Percentiles rank a stretch among this genome's conserved stretches.
Evolutionary conservation across 2,113 vertebrate species (phyloP).

Genomic region (Podilymbus podiceps): DNA sequence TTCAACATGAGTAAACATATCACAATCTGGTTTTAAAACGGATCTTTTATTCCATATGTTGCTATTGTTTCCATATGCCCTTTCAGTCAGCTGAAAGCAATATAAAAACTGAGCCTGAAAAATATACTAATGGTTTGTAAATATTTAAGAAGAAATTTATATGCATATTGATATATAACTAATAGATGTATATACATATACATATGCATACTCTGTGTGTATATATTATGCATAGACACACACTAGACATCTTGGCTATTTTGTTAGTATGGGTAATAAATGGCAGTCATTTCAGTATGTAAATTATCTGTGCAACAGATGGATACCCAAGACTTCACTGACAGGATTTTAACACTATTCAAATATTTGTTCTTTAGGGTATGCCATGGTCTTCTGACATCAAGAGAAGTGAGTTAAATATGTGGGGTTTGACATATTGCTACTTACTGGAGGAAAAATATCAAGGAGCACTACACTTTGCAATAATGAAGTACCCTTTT

Average conservation of each 20-base stretch:
- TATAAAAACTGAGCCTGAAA: conserved; percentile 23
- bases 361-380: conserved; percentile 46
- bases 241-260: neutral
- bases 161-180: conserved; percentile 13
- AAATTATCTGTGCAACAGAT: neutral
- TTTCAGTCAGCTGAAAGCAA: conserved; percentile 56
- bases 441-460: conserved; percentile 22
- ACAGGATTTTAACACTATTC: conserved; percentile 2
- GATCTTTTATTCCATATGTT: conserved; percentile 10
- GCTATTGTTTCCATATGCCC: conserved; percentile 36
- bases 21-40: conserved; percentile 24
- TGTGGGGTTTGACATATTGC: neutral
- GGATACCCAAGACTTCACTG: neutral
- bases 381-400: conserved; percentile 20
- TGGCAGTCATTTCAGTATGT: conserved; percentile 2
- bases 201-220: neutral
- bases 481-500: conserved; percentile 50
- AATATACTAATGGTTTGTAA: neutral
- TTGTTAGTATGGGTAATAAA: conserved; percentile 13
- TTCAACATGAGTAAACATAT: neutral
- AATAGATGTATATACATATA: neutral
- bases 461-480: neutral
- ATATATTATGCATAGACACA: neutral
- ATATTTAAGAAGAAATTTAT: conserved; percentile 25
- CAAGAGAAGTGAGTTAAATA: conserved; percentile 10